Percentiles rank a stretch among this genome's conserved stretches.
These are phyloP conservation scores for Pandion haliaetus DNA, from an alignment of 2,113 vertebrate species.

Conservation along the genomic window DNA sequence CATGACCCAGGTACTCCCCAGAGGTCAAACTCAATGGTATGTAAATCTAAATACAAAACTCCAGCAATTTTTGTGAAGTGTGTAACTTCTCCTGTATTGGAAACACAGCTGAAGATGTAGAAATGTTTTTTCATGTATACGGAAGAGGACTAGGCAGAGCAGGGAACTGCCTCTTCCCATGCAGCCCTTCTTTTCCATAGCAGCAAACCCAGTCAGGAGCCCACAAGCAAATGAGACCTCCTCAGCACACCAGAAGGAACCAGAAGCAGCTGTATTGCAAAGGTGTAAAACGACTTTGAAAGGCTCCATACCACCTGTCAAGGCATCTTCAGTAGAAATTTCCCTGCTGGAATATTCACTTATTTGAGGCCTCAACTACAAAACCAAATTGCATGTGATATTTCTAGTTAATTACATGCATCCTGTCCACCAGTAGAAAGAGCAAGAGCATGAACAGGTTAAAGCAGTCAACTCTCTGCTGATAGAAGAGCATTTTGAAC, in stretches of 20 bases:
- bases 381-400: not conserved
- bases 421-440: not conserved
- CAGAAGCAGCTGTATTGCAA: not conserved
- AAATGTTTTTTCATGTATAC: rapidly evolving
- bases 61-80: not conserved
- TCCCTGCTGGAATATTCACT: not conserved
- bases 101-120: not conserved
- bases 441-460: not conserved
- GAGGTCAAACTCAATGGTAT: not conserved
- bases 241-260: not conserved
- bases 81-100: not conserved
- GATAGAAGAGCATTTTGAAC: not conserved
- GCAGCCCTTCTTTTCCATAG: not conserved
- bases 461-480: not conserved
- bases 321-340: not conserved
- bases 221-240: not conserved
- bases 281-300: not conserved
- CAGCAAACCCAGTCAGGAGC: not conserved
- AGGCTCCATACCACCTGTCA: not conserved
- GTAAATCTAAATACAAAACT: not conserved
- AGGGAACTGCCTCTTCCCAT: not conserved
- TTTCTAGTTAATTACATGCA: not conserved
- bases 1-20: not conserved
- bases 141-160: not conserved
- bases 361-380: not conserved